A percentile compares a stretch with the other conserved stretches of the same genome.
Conservation (phyloP, 2,113 vertebrate species). For the Ptilonorhynchus violaceus region DNA sequence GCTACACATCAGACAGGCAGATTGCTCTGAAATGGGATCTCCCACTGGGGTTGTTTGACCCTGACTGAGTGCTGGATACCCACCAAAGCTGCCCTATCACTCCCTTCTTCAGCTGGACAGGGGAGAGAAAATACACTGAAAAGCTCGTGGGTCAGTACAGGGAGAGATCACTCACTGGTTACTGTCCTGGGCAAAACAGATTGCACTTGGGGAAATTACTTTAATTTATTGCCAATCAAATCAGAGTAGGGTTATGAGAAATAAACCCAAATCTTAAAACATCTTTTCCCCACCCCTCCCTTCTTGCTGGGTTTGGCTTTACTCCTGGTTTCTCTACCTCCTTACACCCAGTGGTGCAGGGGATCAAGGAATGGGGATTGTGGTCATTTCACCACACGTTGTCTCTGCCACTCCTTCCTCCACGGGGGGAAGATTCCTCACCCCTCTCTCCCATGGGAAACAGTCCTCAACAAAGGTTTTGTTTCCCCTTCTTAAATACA, state of each 20-base stretch:
- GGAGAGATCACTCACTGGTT: neutral
- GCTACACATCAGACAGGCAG: neutral
- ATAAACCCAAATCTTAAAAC: neutral
- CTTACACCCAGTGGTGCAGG: rapidly evolving
- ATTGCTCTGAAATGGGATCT: neutral
- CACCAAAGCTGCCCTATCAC: neutral
- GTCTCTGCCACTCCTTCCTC: neutral
- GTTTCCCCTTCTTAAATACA: neutral
- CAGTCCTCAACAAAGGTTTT: neutral
- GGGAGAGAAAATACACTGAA: neutral
- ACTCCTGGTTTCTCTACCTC: neutral
- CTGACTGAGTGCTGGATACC: neutral
- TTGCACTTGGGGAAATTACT: neutral
- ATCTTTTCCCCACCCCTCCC: neutral
- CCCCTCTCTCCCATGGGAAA: neutral
- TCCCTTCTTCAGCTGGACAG: neutral
- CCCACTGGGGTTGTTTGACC: neutral
- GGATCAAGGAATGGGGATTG: neutral
- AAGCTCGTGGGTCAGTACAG: rapidly evolving
- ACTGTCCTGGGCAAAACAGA: neutral
- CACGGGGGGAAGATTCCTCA: neutral
- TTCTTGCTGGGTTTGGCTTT: neutral
- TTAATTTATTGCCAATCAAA: neutral
- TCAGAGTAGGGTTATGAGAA: neutral
- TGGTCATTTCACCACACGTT: rapidly evolving